Evolutionary conservation across 2,888 invertebrate species (phyloP), one percentile per base, ranked within the genome.

Genomic region (Athalia circularis): DNA sequence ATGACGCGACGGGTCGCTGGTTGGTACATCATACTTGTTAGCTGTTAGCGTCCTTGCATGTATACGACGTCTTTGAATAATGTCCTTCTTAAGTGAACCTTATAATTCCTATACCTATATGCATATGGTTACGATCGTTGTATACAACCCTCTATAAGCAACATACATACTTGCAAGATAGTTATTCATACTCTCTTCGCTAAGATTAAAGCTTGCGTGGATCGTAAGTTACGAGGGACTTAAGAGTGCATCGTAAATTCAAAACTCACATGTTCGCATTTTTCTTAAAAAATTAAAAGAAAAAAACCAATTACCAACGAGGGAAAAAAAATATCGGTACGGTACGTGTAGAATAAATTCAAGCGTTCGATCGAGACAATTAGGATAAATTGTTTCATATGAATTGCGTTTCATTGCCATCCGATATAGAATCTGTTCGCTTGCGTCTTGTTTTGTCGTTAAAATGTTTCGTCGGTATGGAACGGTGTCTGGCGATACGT

Each of bases 21-120:
- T 9, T 15, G 62, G 9, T 54, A 52, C 75, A 75, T 75, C 75
- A 75, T 75, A 75, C 62, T 64, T 11, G 75, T 59, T 72, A 59
- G 13, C 59, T 72, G 45, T 59, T 72, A 5, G 75, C 43, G 7
- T 29, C 29, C 29, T 29, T 29, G 75, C 43, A 15, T 75, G 62
- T 62, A 61, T 75, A 45, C 72, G 15, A 72, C 13, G 72, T 47
- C 15, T 59, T 59, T 72, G 64, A 75, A 64, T 64, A 62, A 62
- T 62, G 54, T 72, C 75, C 62, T 75, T 62, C 59, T 61, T 62
- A 62, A 15, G 52, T 72, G 47, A 72, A 9, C 47, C 72, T 13
- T 72, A 59, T 59, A 57, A 72, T 45, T 72, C 57, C 15, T 57
- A 67, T 67, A 29, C 57, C 54, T n/a, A 11, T 11, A 54, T 15